Evolutionary conservation across 2,888 invertebrate genomes (phyloP).

Genomic region (Phasia obesa): DNA sequence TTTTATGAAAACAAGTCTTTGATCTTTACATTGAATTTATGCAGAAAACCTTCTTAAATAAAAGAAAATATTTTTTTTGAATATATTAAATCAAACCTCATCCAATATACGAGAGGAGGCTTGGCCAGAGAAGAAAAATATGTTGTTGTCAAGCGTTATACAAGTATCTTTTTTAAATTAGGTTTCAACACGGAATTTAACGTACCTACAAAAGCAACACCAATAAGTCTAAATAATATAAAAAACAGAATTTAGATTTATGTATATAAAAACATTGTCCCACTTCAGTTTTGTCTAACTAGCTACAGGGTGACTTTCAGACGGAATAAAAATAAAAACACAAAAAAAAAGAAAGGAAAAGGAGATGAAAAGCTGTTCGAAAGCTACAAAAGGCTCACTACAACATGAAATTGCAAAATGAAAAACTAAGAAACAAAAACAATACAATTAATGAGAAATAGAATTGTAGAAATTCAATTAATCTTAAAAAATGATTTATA

Average conservation of each 20-base stretch:
- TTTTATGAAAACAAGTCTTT: no score
- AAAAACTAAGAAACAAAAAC: no score
- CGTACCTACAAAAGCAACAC: conserved; percentile 26
- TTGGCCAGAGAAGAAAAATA: neutral
- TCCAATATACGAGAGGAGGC: neutral
- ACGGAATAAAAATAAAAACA: neutral
- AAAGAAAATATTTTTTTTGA: no score
- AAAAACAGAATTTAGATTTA: neutral
- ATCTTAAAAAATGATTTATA: no score
- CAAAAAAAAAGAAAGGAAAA: conserved; percentile 13
- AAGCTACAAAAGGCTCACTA: conserved; percentile 48
- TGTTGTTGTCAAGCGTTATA: neutral
- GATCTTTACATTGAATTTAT: no score
- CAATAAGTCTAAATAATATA: neutral
- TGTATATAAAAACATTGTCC: neutral
- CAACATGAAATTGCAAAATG: conserved; percentile 5
- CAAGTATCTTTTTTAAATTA: neutral
- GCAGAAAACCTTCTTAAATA: no score
- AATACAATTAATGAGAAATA: neutral
- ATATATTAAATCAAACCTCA: no score
- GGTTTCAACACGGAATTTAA: conserved; percentile 6
- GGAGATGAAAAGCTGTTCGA: neutral
- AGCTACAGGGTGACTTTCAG: conserved; percentile 6
- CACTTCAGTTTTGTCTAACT: neutral
- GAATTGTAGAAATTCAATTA: conserved; percentile 16